These are phyloP conservation scores for Nothocercus julius DNA, from an alignment of 2,113 vertebrate genomes.

Conservation along the genomic window DNA sequence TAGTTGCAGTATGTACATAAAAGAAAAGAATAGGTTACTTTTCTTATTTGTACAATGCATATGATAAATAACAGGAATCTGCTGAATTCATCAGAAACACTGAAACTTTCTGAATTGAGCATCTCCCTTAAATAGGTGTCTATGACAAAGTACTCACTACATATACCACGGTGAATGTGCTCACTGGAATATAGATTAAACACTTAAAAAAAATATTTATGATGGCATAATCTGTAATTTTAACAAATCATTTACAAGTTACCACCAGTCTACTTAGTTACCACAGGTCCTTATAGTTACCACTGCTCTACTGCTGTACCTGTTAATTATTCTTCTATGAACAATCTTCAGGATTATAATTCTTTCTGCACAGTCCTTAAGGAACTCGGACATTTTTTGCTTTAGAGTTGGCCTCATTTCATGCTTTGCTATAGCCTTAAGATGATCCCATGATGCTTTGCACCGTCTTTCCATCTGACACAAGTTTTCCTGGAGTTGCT, in stretches of 20 bases:
- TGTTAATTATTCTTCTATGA: conserved; percentile 95
- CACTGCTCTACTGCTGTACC: conserved; percentile 71
- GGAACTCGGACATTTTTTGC: conserved; percentile 95
- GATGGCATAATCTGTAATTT: not conserved
- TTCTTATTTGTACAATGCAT: not conserved
- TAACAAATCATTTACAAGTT: not conserved
- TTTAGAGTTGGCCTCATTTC: conserved; percentile 95
- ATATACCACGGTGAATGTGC: not conserved
- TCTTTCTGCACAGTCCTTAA: conserved; percentile 96
- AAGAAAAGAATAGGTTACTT: not conserved
- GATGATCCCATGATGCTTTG: conserved; percentile 98
- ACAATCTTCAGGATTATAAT: conserved; percentile 98
- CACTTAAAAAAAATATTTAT: not conserved
- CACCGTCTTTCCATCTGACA: conserved; percentile 94
- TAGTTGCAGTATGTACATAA: not conserved
- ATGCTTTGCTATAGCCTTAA: conserved; percentile 96
- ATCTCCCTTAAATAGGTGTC: not conserved
- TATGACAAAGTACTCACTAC: not conserved
- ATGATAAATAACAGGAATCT: not conserved
- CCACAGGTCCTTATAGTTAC: not conserved
- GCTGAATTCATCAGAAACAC: not conserved
- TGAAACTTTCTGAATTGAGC: not conserved
- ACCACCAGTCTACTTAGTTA: not conserved
- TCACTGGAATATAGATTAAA: not conserved
- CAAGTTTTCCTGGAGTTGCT: conserved; percentile 96